phyloP scores from a whole-genome alignment of 2,888 invertebrate genomes.

The Sesia apiformis region DNA sequence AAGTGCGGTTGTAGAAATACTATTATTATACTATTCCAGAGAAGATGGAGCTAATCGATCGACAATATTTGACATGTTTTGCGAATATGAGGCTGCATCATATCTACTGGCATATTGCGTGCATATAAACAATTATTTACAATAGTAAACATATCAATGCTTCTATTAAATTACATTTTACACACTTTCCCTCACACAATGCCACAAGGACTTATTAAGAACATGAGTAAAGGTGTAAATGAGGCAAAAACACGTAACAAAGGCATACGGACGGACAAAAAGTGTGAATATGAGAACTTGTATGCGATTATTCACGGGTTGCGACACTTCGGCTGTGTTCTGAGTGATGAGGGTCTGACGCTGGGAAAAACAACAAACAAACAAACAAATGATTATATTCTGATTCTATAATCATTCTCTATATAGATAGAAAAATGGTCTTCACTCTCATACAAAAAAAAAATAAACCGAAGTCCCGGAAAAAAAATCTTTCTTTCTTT shows the following conservation, averaged over 20 bases:
- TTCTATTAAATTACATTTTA: no score
- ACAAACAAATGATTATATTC: neutral
- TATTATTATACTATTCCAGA: no score
- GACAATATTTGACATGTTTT: no score
- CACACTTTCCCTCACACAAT: neutral
- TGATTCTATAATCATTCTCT: neutral
- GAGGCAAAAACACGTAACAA: constrained; percentile 19
- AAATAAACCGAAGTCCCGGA: no score
- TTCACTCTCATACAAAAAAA: neutral
- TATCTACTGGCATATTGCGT: no score
- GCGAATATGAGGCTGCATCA: no score
- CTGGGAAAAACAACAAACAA: neutral
- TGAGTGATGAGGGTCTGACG: neutral
- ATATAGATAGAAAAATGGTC: neutral
- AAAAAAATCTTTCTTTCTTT: no score
- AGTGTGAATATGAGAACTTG: constrained; percentile 16
- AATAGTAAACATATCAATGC: no score
- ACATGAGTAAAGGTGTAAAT: constrained; percentile 23
- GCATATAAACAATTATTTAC: no score
- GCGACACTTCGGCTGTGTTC: constrained; percentile 7
- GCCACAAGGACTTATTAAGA: constrained; percentile 9
- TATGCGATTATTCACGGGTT: constrained; percentile 25
- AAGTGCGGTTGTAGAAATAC: no score
- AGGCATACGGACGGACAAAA: constrained; percentile 14
- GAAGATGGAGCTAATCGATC: no score